A percentile compares a stretch with the other conserved stretches of the same genome.
phyloP scores from a whole-genome alignment of 2,888 invertebrate genomes.

The Lepidocyrtoides sp. region DNA sequence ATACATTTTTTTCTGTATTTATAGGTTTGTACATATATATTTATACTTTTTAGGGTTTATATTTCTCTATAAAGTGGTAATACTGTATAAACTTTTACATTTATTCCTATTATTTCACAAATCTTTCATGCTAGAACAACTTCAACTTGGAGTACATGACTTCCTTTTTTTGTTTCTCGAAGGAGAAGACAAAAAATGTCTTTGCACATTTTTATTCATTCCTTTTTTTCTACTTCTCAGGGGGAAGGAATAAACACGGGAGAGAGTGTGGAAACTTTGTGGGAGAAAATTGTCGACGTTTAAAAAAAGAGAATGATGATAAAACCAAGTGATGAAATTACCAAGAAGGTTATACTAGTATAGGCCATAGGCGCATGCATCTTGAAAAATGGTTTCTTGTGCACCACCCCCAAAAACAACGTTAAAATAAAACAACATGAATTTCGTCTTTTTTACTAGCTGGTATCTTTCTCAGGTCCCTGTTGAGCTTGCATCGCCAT shows the following conservation, averaged over 20 bases:
- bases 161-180: neutral
- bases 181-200: neutral
- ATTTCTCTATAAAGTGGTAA: neutral
- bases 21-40: neutral
- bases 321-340: slow-evolving; percentile 57
- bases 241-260: neutral
- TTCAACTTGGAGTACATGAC: slow-evolving; percentile 40
- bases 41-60: neutral
- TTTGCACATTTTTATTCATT: neutral
- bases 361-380: neutral
- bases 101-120: slow-evolving; percentile 40
- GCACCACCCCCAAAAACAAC: neutral
- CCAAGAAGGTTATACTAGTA: neutral
- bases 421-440: too few species aligned
- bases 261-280: slow-evolving; percentile 13
- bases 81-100: neutral
- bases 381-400: neutral
- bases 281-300: slow-evolving; percentile 62
- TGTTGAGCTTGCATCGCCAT: neutral
- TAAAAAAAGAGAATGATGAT: slow-evolving; percentile 9
- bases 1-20: neutral
- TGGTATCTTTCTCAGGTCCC: neutral
- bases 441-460: too few species aligned
- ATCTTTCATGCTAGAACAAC: slow-evolving; percentile 51
- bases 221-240: neutral